Evolutionary conservation across 2,113 vertebrate species (phyloP), one percentile per base, ranked within the genome.

Genomic region (Zosterops japonicus): DNA sequence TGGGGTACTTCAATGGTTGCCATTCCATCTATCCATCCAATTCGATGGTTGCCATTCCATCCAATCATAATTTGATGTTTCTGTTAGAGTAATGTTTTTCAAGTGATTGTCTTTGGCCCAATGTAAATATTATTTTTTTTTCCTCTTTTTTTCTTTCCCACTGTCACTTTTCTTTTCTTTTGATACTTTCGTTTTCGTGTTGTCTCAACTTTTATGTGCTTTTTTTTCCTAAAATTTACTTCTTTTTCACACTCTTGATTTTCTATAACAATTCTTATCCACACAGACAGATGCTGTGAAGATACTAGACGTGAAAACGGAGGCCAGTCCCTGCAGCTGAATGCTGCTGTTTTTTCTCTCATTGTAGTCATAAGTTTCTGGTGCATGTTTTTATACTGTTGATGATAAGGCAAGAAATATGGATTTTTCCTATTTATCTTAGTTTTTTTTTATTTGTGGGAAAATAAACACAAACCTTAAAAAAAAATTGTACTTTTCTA

Each of bases 251-350:
- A 41, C 39, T 75, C 72, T 59, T 89, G 63, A 69, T 97, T 93
- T 97, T 96, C 90, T 94, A 67, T 96, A 96, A 90, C 27, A 41
- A 95, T 95, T 96, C 92, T 96, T 95, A 81, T 97, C 70, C 84
- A 86, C 91, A 72, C 97, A 98, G 98, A 98, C 15, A 98, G 93
- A 63, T 98, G 97, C 97, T 98, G 97, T 94, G 97, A 98, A 97
- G 87, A 85, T 63, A 97, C 97, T 97, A 98, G 83, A 97, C 69
- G 7, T 55, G 97, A 94, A 96, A 98, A 97, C 93, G 96, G 98
- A 97, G 88, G 94, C 94, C 97, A 97, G 39, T 97, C 97, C 60
- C 84, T 90, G 97, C 98, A 98, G 97, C 97, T 96, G 95, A 97
- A 46, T 68, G 97, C 97, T 98, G 97, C 97, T 92, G 71, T 39